phyloP scores from a whole-genome alignment of 1,140 invertebrate genomes.

The Aleiodes sp. region DNA sequence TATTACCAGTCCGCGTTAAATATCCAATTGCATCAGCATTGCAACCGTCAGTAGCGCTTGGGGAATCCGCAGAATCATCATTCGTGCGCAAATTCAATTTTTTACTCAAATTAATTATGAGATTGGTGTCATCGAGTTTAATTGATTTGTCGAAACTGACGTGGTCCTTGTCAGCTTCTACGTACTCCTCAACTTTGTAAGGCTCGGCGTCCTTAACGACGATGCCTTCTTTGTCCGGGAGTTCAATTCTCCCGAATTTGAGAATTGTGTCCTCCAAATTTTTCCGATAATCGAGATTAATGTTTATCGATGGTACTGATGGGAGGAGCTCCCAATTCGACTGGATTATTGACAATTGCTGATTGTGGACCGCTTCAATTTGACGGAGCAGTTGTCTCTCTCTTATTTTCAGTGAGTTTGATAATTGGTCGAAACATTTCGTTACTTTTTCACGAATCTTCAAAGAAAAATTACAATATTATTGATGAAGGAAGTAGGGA shows the following conservation, averaged over 20 bases:
- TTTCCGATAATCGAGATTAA: conserved; percentile 53
- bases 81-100: not conserved
- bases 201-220: conserved; percentile 56
- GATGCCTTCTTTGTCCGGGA: conserved; percentile 64
- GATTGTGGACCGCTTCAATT: conserved; percentile 66
- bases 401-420: conserved; percentile 60
- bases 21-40: not conserved
- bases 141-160: conserved; percentile 67
- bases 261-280: conserved; percentile 61
- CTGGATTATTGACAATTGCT: conserved; percentile 59
- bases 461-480: conserved; percentile 30
- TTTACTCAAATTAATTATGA: conserved; percentile 52
- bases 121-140: conserved; percentile 41
- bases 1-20: not conserved
- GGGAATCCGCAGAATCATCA: conserved; percentile 29
- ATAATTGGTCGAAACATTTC: conserved; percentile 62
- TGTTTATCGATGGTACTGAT: conserved; percentile 48
- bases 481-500: no score
- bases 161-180: conserved; percentile 61
- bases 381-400: conserved; percentile 68
- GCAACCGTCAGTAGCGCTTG: not conserved
- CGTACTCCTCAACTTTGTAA: conserved; percentile 61
- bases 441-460: conserved; percentile 65
- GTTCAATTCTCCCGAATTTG: conserved; percentile 63
- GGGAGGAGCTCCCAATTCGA: conserved; percentile 51